phyloP scores from a whole-genome alignment of 1,140 invertebrate genomes.

The Bombus confusus region DNA sequence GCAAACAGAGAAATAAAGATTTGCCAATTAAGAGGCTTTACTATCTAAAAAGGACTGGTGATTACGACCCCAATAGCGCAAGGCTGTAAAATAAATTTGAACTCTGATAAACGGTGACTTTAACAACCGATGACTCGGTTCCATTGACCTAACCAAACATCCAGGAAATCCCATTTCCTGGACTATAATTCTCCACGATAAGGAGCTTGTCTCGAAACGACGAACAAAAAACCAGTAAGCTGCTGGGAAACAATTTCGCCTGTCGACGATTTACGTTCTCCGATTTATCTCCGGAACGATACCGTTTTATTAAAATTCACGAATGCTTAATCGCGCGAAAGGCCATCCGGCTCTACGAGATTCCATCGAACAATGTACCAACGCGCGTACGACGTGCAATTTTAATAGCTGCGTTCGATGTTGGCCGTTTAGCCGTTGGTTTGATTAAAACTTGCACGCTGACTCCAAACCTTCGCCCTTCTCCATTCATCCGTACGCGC shows the following conservation, averaged over 20 bases:
- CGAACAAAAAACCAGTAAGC: neutral
- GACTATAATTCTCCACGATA: neutral
- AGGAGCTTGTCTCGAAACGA: neutral
- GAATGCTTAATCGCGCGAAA: neutral
- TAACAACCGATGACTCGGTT: neutral
- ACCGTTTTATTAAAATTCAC: neutral
- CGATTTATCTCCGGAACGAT: neutral
- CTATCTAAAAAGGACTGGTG: neutral
- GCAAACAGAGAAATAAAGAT: neutral
- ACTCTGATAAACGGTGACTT: neutral
- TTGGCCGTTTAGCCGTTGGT: neutral
- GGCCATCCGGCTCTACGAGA: neutral
- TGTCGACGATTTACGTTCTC: neutral
- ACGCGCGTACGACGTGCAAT: too few relatives aligned
- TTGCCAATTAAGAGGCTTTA: neutral
- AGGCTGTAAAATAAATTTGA: neutral
- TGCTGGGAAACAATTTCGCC: too few relatives aligned
- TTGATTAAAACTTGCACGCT: conserved; percentile 10
- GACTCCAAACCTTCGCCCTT: neutral
- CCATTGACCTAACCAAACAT: conserved; percentile 3
- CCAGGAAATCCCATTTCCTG: neutral
- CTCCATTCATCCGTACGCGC: neutral
- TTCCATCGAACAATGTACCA: neutral
- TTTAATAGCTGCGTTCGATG: neutral
- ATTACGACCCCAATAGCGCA: too few relatives aligned